phyloP scores from a whole-genome alignment of 2,113 vertebrate species.

The Cyrtonyx montezumae region DNA sequence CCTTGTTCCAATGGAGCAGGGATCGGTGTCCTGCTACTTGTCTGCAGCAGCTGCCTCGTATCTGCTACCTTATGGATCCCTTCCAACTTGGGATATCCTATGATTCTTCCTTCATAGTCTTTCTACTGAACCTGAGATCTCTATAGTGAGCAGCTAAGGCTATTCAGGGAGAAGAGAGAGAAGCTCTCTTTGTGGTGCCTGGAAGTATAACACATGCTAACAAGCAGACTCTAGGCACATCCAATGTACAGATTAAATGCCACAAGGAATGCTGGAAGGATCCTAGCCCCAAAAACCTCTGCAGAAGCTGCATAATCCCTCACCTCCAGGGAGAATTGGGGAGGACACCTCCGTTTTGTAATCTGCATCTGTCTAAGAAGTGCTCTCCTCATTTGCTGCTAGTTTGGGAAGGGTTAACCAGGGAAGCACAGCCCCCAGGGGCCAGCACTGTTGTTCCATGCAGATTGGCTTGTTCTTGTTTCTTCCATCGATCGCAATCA shows the following conservation, averaged over 20 bases:
- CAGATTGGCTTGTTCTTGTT: slow-evolving; percentile 66
- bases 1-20: background rate
- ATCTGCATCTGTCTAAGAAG: background rate
- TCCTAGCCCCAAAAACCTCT: background rate
- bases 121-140: background rate
- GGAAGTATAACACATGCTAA: background rate
- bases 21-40: background rate
- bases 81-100: background rate
- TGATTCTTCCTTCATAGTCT: background rate
- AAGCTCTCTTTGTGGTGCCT: background rate
- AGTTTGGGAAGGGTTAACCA: slow-evolving; percentile 48
- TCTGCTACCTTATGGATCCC: background rate
- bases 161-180: background rate
- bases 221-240: background rate
- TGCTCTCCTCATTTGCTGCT: background rate
- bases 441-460: slow-evolving; percentile 4
- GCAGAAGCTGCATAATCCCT: background rate
- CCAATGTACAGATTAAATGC: background rate
- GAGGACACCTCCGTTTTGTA: background rate
- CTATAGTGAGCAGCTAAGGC: background rate
- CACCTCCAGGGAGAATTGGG: background rate
- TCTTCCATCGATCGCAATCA: slow-evolving; percentile 69
- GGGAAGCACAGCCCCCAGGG: slow-evolving; percentile 3
- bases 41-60: background rate
- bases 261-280: background rate